Percentiles rank a stretch among this genome's conserved stretches.
phyloP scores from a whole-genome alignment of 2,888 invertebrate genomes.

The Elysia crispata region DNA sequence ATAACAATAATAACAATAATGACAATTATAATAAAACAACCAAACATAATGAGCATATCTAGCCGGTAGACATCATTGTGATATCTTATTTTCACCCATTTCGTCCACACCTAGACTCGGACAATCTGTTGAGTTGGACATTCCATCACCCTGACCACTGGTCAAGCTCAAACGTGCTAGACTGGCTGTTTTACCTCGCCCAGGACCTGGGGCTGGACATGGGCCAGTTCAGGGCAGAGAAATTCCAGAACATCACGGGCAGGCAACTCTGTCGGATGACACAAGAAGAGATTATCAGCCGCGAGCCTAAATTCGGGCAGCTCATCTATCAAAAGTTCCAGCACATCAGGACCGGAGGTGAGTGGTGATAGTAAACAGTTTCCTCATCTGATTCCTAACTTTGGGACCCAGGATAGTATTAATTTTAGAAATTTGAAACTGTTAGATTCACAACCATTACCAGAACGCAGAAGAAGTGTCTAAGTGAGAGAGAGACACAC shows the following conservation, averaged over 20 bases:
- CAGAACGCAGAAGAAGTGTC: background rate
- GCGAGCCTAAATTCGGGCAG: slow-evolving; percentile 64
- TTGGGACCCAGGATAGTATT: no score
- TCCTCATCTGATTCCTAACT: background rate
- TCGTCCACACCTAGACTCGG: no score
- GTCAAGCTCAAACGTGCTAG: slow-evolving; percentile 64
- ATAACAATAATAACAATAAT: no score
- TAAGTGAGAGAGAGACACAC: no score
- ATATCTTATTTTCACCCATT: no score
- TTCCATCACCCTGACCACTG: slow-evolving; percentile 67
- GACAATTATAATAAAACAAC: no score
- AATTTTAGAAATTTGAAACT: no score
- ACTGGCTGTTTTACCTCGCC: slow-evolving; percentile 68
- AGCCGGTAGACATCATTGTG: no score
- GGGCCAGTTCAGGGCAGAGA: slow-evolving; percentile 65
- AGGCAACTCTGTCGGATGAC: slow-evolving; percentile 64
- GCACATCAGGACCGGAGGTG: slow-evolving; percentile 48
- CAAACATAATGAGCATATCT: no score
- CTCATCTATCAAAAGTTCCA: slow-evolving; percentile 54
- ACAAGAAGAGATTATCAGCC: slow-evolving; percentile 58
- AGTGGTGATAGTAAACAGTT: background rate
- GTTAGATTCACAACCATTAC: no score
- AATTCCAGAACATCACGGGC: slow-evolving; percentile 66
- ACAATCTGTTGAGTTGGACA: slow-evolving; percentile 63
- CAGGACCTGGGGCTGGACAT: slow-evolving; percentile 63